Evolutionary conservation across 2,113 vertebrate species (phyloP), one percentile per base, ranked within the genome.

Genomic region (Edolisoma coerulescens): DNA sequence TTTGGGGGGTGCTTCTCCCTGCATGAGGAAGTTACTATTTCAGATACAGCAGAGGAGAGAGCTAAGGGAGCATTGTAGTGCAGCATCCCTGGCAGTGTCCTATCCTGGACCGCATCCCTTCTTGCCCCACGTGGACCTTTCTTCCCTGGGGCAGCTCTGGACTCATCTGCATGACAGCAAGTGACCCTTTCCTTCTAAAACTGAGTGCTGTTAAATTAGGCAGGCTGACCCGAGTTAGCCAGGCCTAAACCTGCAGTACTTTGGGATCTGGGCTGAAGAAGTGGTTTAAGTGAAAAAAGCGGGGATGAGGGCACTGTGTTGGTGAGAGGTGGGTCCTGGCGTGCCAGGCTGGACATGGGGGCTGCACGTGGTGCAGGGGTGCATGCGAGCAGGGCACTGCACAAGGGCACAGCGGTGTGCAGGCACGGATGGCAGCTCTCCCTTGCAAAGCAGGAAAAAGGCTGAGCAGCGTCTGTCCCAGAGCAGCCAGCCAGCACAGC

Each of bases 51-150:
- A 56, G 50, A 47, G 18, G 11, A 17, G 30, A 77, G 81, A 84
- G 24, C 9, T 2, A 3, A 8, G 42, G 30, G 28, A 76, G 44
- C 2, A 7, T 7, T 11, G 50, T 30, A 84, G 18, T 3, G 5
- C 69, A 69, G 30, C 78, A 70, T 49, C 74, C n/a, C 44, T 68
- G 61, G 35, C 47, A 68, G 17, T 18, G 9, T 90, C 52, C 45
- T 7, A 3, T 28, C 23, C 57, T 0, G 2, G 33, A 42, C 9
- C 0, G 0, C 23, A 73, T 80, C 57, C 24, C 33, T 60, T 47
- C 84, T n/a, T 74, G 49, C 17, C 28, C 57, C 5, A 3, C 1
- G 0, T 12, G 56, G 45, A 61, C 27, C 16, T 28, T 76, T 52
- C 67, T 19, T 54, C 63, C 44, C 12, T 3, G 1, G 15, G 13